Conservation (phyloP, 1,140 invertebrate genomes). For the Melipona quadrifasciata region DNA sequence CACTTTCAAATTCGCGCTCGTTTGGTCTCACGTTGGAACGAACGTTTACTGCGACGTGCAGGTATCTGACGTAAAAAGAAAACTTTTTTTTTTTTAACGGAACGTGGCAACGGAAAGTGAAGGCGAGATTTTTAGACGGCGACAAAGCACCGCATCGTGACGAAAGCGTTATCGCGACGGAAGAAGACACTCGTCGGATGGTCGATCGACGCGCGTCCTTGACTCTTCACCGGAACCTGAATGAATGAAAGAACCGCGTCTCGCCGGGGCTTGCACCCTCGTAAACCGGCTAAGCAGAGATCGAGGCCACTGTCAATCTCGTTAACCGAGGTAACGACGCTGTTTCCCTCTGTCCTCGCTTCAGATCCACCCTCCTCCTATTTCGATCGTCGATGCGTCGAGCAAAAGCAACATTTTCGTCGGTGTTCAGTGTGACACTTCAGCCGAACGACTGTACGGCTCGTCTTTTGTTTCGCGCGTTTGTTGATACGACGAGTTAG, state of each 20-base stretch:
- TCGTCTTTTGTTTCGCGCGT: too few relatives aligned
- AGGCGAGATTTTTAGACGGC: slow-evolving; percentile 44
- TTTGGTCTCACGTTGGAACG: not conserved
- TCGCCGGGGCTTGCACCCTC: not conserved
- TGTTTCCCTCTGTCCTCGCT: not conserved
- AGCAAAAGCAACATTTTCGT: too few relatives aligned
- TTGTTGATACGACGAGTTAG: too few relatives aligned
- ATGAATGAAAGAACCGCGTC: slow-evolving; percentile 27
- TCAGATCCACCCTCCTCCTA: not conserved
- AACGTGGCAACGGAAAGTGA: too few relatives aligned
- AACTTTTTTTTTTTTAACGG: too few relatives aligned
- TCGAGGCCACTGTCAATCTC: not conserved
- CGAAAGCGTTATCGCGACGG: not conserved
- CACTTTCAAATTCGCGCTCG: too few relatives aligned
- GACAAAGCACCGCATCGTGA: slow-evolving; percentile 51
- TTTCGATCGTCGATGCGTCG: too few relatives aligned
- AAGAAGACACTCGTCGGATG: not conserved
- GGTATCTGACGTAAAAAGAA: too few relatives aligned
- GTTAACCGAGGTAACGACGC: not conserved
- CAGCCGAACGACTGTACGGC: too few relatives aligned
- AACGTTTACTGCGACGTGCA: too few relatives aligned
- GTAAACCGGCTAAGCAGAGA: not conserved
- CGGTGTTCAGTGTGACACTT: too few relatives aligned
- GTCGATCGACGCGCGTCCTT: slow-evolving; percentile 27
- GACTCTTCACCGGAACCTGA: slow-evolving; percentile 34